phyloP scores from a whole-genome alignment of 1,140 invertebrate species.

The Zaprionus ghesquierei region DNA sequence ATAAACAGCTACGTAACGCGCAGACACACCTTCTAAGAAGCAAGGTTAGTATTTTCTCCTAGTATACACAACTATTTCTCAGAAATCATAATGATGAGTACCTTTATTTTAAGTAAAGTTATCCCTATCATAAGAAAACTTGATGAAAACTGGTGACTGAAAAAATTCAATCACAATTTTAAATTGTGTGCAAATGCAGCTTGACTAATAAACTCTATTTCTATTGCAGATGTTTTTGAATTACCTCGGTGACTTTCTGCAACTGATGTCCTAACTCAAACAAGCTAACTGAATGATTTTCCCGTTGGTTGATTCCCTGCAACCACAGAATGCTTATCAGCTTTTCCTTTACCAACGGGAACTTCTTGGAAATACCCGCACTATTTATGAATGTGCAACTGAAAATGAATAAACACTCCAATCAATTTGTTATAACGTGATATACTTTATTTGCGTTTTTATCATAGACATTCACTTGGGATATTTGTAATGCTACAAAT shows the following conservation, averaged over 20 bases:
- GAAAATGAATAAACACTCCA: constrained; percentile 37
- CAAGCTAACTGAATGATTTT: constrained; percentile 45
- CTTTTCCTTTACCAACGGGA: background rate
- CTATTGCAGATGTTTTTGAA: background rate
- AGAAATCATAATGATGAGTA: constrained; percentile 54
- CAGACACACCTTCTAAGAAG: background rate
- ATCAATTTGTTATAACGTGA: constrained; percentile 66
- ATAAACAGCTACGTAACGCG: no score
- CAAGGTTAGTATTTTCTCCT: constrained; percentile 5
- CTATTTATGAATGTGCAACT: constrained; percentile 14
- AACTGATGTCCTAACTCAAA: constrained; percentile 35
- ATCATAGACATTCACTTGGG: constrained; percentile 70
- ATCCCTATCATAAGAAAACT: constrained; percentile 76
- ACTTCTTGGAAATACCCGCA: background rate
- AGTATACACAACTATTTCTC: background rate
- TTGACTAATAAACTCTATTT: background rate
- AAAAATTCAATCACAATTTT: background rate
- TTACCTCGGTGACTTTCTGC: background rate
- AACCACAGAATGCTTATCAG: background rate
- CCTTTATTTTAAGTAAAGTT: constrained; percentile 62
- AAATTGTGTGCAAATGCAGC: background rate
- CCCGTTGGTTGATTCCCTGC: background rate
- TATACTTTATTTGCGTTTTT: constrained; percentile 70
- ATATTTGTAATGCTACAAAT: constrained; percentile 38
- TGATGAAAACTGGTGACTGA: constrained; percentile 61